Evolutionary conservation across 2,113 vertebrate species (phyloP).

Genomic region (Romanogobio albipinnatus): DNA sequence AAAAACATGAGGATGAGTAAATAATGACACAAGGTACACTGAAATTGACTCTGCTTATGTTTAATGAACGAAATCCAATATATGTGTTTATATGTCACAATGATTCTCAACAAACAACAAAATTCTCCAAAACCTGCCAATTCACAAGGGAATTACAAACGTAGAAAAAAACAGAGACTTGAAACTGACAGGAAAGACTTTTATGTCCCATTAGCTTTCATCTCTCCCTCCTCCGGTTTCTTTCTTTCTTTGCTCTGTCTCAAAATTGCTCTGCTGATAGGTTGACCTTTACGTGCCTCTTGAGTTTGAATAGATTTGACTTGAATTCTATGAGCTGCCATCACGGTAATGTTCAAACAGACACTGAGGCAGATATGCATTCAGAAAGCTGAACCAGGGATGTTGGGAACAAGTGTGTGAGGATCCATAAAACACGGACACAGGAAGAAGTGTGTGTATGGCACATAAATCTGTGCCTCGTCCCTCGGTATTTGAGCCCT

Average conservation of each 20-base stretch:
- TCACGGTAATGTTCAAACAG: constrained; percentile 48
- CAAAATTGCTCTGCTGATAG: constrained; percentile 48
- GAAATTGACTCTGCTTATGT: no score
- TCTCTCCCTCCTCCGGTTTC: not conserved
- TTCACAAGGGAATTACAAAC: constrained; percentile 15
- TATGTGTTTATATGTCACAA: not conserved
- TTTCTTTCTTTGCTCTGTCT: constrained; percentile 28
- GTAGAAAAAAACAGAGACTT: not conserved
- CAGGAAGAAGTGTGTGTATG: not conserved
- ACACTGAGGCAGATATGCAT: constrained; percentile 37
- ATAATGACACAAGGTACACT: not conserved
- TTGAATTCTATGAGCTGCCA: constrained; percentile 45
- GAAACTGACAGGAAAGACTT: constrained; percentile 1
- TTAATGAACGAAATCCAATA: not conserved
- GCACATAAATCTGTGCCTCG: not conserved
- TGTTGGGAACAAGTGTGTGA: not conserved
- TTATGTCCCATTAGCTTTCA: constrained; percentile 34
- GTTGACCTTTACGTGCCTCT: constrained; percentile 54
- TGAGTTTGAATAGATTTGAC: constrained; percentile 55
- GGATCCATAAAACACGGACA: constrained; percentile 2
- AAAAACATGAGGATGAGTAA: not conserved
- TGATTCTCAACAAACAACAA: not conserved
- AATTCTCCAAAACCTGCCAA: not conserved
- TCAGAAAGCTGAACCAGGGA: constrained; percentile 16
- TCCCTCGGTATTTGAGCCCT: not conserved